phyloP scores from a whole-genome alignment of 2,888 invertebrate genomes.

The Sclerodermus sp. region DNA sequence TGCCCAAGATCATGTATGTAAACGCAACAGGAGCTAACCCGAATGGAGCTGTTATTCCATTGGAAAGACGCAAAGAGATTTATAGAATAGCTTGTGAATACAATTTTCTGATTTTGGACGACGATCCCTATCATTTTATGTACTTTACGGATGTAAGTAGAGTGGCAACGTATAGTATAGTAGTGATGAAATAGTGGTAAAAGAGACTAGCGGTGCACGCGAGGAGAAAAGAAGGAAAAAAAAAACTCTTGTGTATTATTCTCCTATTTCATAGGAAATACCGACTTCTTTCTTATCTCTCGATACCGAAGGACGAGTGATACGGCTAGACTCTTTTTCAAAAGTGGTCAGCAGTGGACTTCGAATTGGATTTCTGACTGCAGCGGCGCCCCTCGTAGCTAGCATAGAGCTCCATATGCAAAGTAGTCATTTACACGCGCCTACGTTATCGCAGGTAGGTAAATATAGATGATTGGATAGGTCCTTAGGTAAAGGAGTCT shows the following conservation, averaged over 20 bases:
- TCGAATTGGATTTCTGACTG: slow-evolving; percentile 74
- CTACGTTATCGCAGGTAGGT: slow-evolving; percentile 68
- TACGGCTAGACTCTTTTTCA: slow-evolving; percentile 77
- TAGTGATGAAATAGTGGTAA: not conserved
- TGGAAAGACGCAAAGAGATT: slow-evolving; percentile 68
- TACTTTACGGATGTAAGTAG: slow-evolving; percentile 67
- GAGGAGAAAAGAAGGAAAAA: too few relatives aligned
- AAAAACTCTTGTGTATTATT: too few relatives aligned
- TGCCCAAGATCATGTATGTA: slow-evolving; percentile 74
- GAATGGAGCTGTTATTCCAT: slow-evolving; percentile 70
- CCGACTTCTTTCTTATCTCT: slow-evolving; percentile 72
- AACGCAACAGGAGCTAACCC: slow-evolving; percentile 81
- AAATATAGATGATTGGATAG: too few relatives aligned
- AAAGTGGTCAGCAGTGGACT: slow-evolving; percentile 75
- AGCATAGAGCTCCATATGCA: slow-evolving; percentile 72
- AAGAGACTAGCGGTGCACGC: too few relatives aligned
- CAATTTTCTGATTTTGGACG: slow-evolving; percentile 78
- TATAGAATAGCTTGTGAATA: slow-evolving; percentile 76
- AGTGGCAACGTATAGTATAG: too few relatives aligned
- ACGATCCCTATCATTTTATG: slow-evolving; percentile 81
- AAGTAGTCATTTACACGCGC: slow-evolving; percentile 67
- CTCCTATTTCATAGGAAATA: slow-evolving; percentile 53
- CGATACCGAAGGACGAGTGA: slow-evolving; percentile 75
- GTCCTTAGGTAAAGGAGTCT: too few relatives aligned
- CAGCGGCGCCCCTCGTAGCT: slow-evolving; percentile 67